Evolutionary conservation across 2,888 invertebrate genomes (phyloP), one percentile per base, ranked within the genome.

Genomic region (Lasioglossum pauxillum): DNA sequence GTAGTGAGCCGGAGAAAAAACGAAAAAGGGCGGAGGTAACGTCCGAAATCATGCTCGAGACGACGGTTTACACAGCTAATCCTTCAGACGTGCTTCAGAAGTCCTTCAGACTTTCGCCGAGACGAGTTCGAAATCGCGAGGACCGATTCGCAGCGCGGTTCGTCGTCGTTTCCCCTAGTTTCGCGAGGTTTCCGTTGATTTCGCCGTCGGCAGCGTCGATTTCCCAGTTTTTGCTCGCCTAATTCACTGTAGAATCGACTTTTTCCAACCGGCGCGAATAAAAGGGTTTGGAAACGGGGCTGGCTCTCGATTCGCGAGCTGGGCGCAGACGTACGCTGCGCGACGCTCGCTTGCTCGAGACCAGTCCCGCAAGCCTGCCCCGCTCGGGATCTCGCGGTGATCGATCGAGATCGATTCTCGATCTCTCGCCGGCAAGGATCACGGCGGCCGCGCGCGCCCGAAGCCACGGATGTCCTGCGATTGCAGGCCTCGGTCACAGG

Each of bases 401-500:
- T 75, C 72, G 72, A 76, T 49, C 31, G 1, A 14, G 69, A 80
- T 72, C 75, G 57, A 69, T 83, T 44, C 79, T 69, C 69, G 38
- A 69, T 23, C 69, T 12, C 23, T 38, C 35, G 53, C 46, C 67
- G 64, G 81, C 46, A 64, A 80, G 85, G 84, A 79, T 44, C 76
- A 75, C 79, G 85, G 75, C 79, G 84, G 71, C 93, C 84, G 91
- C 87, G 38, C 86, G 93, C 90, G 90, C 79, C 82, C 90, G 90
- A 90, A 91, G 88, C 90, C 88, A 86, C 89, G 88, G 93, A 93
- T 94, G 93, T 92, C 90, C 91, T 91, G 93, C 92, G 94, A 95
- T 93, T 93, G 95, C 93, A 95, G 95, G 95, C 95, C 95, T 95
- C 95, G 93, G 93, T 95, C 93, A 92, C 92, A 90, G 90, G 91